A percentile compares a stretch with the other conserved stretches of the same genome.
These are phyloP conservation scores for Eristalinus aeneus DNA, from an alignment of 2,888 invertebrate genomes.

Conservation along the genomic window DNA sequence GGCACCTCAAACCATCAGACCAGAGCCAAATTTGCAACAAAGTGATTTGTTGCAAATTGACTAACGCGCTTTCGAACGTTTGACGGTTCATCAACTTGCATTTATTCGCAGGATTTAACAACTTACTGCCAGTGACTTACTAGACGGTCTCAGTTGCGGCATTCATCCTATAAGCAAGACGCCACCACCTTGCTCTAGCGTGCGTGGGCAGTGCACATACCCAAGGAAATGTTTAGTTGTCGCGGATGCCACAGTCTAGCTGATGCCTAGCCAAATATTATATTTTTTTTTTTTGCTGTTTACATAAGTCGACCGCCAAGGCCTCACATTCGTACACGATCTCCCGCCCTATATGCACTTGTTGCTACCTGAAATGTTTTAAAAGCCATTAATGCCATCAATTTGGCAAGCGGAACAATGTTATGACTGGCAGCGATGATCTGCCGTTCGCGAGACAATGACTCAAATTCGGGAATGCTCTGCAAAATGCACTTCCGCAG, in stretches of 20 bases:
- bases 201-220: not conserved
- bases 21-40: not conserved
- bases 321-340: not conserved
- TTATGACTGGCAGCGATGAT: not conserved
- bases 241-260: not conserved
- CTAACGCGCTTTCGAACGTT: not conserved
- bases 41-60: not conserved
- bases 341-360: not conserved
- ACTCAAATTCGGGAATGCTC: not conserved
- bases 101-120: not conserved
- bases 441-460: not conserved
- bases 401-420: constrained; percentile 13
- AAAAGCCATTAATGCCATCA: constrained; percentile 15
- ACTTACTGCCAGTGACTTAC: not conserved
- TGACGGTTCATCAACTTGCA: not conserved
- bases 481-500: not conserved
- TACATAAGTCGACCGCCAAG: not conserved
- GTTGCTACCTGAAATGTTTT: constrained; percentile 6
- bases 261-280: constrained; percentile 22
- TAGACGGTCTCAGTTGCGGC: not conserved
- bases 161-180: not conserved
- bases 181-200: not conserved
- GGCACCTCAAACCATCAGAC: not conserved
- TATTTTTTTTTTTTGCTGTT: not conserved
- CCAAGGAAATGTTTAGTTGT: not conserved